A percentile compares a stretch with the other conserved stretches of the same genome.
Conservation (phyloP, 1,140 invertebrate genomes). For the Trichogramma pretiosum region DNA sequence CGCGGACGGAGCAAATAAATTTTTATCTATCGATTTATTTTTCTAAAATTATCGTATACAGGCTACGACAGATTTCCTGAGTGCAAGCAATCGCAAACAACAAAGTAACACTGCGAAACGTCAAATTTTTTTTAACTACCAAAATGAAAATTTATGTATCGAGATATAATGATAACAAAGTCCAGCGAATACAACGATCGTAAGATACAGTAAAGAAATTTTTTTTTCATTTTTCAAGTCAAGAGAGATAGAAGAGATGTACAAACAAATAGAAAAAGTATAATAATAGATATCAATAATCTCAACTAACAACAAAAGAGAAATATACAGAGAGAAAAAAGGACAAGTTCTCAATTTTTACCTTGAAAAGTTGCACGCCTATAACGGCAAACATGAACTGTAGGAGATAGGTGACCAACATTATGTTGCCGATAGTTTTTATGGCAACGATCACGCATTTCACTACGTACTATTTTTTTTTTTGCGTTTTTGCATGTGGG, state of each 20-base stretch:
- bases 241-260: not conserved
- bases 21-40: too few relatives aligned
- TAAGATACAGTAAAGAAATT: too few relatives aligned
- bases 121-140: too few relatives aligned
- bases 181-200: too few relatives aligned
- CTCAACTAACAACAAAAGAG: not conserved
- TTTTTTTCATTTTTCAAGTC: too few relatives aligned
- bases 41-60: too few relatives aligned
- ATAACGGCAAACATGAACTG: slow-evolving; percentile 99
- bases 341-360: slow-evolving; percentile 46
- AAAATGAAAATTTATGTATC: too few relatives aligned
- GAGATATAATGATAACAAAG: too few relatives aligned
- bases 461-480: slow-evolving; percentile 76
- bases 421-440: slow-evolving; percentile 98
- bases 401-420: slow-evolving; percentile 97
- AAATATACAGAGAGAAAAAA: not conserved
- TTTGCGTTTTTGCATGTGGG: slow-evolving; percentile 2
- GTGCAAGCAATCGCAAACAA: too few relatives aligned
- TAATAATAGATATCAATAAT: not conserved
- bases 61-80: too few relatives aligned
- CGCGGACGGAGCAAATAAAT: too few relatives aligned
- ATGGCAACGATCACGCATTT: slow-evolving; percentile 98
- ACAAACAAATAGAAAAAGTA: not conserved
- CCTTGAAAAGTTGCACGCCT: slow-evolving; percentile 99
- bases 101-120: too few relatives aligned